Conservation (phyloP, 1,140 invertebrate species). For the Monochamus saltuarius region DNA sequence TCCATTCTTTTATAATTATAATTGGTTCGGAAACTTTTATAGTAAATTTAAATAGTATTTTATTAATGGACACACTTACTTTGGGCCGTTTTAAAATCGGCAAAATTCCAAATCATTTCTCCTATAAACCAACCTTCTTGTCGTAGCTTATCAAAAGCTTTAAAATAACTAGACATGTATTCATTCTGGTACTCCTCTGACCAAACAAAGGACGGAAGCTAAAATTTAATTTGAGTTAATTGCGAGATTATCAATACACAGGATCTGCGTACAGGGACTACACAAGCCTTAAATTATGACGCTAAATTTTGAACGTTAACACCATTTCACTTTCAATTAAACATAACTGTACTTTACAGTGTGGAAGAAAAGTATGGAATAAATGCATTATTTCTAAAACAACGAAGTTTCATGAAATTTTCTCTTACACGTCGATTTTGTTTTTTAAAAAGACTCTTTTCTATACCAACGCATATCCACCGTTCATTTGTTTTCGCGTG, state of each 20-base stretch:
- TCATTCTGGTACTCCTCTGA: constrained; percentile 90
- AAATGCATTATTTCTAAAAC: too few species aligned
- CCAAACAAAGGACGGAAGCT: constrained; percentile 83
- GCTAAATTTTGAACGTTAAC: too few species aligned
- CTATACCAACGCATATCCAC: too few species aligned
- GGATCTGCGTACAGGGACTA: background rate
- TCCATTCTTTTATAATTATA: constrained; percentile 64
- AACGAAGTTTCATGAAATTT: too few species aligned
- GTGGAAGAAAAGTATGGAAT: too few species aligned
- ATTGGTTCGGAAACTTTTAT: background rate
- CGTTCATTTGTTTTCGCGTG: too few species aligned
- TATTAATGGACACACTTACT: constrained; percentile 14
- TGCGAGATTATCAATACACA: constrained; percentile 25
- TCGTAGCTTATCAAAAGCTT: constrained; percentile 83
- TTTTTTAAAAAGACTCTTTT: too few species aligned
- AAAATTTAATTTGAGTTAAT: background rate
- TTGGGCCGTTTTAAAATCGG: constrained; percentile 74
- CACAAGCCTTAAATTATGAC: too few species aligned
- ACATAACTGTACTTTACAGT: too few species aligned
- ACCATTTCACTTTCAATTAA: too few species aligned
- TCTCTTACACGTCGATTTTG: too few species aligned
- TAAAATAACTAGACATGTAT: constrained; percentile 79
- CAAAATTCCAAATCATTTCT: constrained; percentile 98
- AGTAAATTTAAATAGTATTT: background rate
- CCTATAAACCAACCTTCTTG: constrained; percentile 80